A percentile compares a stretch with the other conserved stretches of the same genome.
Conservation (phyloP, 2,888 invertebrate species). For the Esperia sulphurella region DNA sequence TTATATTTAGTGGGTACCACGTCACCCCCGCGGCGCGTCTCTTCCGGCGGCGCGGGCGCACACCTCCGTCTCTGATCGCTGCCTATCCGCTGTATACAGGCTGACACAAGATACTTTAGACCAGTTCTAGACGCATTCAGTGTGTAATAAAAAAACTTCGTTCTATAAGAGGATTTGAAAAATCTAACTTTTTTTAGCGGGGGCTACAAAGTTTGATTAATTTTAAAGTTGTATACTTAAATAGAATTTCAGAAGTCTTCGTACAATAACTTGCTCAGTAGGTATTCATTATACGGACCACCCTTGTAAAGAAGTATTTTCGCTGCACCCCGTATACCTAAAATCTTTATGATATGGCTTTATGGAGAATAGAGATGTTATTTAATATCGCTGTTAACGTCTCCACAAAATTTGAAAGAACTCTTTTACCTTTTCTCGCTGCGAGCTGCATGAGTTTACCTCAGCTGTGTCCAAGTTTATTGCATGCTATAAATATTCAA, state of each 20-base stretch:
- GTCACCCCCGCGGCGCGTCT: slow-evolving; percentile 56
- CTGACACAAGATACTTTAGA: too few species aligned
- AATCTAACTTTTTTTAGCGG: too few species aligned
- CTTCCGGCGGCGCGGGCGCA: slow-evolving; percentile 52
- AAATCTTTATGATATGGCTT: slow-evolving; percentile 58
- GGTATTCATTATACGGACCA: background rate
- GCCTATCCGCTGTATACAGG: slow-evolving; percentile 24
- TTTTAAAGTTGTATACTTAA: too few species aligned
- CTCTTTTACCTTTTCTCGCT: slow-evolving; percentile 37
- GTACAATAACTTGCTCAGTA: too few species aligned
- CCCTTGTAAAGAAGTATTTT: background rate
- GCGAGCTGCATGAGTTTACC: slow-evolving; percentile 23
- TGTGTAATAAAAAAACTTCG: too few species aligned
- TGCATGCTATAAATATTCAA: slow-evolving; percentile 51
- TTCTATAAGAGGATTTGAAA: too few species aligned
- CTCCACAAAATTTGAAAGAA: slow-evolving; percentile 53
- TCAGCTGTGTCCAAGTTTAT: slow-evolving; percentile 47
- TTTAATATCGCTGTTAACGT: slow-evolving; percentile 74
- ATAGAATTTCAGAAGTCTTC: too few species aligned
- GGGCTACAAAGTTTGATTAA: too few species aligned
- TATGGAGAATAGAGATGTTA: slow-evolving; percentile 74
- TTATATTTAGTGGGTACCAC: slow-evolving; percentile 51
- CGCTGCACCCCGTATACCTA: slow-evolving; percentile 23
- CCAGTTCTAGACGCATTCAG: too few species aligned
- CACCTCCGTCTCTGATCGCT: slow-evolving; percentile 19